These are phyloP conservation scores for Erythrolamprus reginae DNA, from an alignment of 2,113 vertebrate species.

Conservation along the genomic window DNA sequence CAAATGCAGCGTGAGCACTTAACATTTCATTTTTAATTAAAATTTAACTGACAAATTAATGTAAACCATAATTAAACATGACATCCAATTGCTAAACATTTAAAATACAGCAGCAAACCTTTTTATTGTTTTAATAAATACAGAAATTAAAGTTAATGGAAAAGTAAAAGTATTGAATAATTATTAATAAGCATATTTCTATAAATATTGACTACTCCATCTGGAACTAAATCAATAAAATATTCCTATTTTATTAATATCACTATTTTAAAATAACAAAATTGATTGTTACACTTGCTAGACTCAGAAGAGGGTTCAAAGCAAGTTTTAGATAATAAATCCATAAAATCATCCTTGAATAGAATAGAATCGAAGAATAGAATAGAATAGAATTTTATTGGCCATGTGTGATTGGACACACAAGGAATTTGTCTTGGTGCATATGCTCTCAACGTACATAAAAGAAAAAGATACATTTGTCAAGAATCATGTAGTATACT, in stretches of 20 bases:
- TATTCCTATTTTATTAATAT: slow-evolving; percentile 1
- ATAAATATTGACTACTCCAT: not conserved
- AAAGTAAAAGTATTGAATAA: slow-evolving; percentile 11
- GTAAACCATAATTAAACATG: slow-evolving; percentile 9
- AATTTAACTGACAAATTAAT: slow-evolving; percentile 16
- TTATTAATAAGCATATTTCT: not conserved
- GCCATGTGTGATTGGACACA: too few species aligned
- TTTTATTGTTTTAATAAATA: slow-evolving; percentile 8
- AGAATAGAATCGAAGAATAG: too few species aligned
- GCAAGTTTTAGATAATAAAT: not conserved
- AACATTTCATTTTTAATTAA: slow-evolving; percentile 28
- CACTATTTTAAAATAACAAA: slow-evolving; percentile 15
- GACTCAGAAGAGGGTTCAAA: not conserved
- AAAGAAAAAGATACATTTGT: too few species aligned
- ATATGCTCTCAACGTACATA: too few species aligned
- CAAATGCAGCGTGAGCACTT: slow-evolving; percentile 11
- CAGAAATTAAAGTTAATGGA: not conserved
- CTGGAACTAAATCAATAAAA: not conserved
- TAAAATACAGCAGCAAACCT: slow-evolving; percentile 23
- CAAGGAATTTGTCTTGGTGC: too few species aligned
- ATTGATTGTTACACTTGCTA: slow-evolving; percentile 8
- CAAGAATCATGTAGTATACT: too few species aligned
- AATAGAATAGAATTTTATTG: too few species aligned
- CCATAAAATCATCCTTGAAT: slow-evolving; percentile 24
- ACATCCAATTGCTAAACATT: slow-evolving; percentile 1